Evolutionary conservation across 2,888 invertebrate genomes (phyloP).

Genomic region (Euspilapteryx auroguttella): DNA sequence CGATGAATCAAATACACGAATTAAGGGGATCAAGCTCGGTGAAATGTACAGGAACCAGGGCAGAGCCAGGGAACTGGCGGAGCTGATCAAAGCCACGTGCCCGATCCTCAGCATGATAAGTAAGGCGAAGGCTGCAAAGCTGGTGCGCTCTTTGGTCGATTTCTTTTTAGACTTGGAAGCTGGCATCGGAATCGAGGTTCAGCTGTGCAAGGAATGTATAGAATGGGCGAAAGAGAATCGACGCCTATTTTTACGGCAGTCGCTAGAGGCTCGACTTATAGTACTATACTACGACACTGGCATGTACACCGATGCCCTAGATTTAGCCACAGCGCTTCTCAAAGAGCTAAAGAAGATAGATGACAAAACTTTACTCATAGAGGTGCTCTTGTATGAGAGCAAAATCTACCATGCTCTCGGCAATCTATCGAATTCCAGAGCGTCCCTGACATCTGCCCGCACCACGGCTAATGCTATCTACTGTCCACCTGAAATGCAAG

Average conservation of each 20-base stretch:
- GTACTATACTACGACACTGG: constrained; percentile 93
- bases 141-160: constrained; percentile 95
- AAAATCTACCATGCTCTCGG: constrained; percentile 98
- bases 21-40: constrained; percentile 91
- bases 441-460: constrained; percentile 95
- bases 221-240: constrained; percentile 99
- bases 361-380: constrained; percentile 97
- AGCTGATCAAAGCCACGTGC: constrained; percentile 91
- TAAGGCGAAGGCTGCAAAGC: constrained; percentile 98
- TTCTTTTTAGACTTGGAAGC: constrained; percentile 97
- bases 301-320: constrained; percentile 84
- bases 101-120: constrained; percentile 94
- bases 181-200: constrained; percentile 91
- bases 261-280: constrained; percentile 91
- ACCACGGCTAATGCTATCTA: constrained; percentile 99
- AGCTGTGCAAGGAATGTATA: constrained; percentile 96
- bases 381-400: constrained; percentile 96
- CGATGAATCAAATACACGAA: constrained; percentile 88
- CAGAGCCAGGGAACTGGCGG: constrained; percentile 89
- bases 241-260: constrained; percentile 94
- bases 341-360: constrained; percentile 98
- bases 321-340: constrained; percentile 82
- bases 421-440: constrained; percentile 94
- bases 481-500: constrained; percentile 98
- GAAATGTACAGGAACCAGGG: constrained; percentile 91